Percentiles rank a stretch among this genome's conserved stretches.
phyloP scores from a whole-genome alignment of 2,888 invertebrate species.

The Drosophila picticornis region DNA sequence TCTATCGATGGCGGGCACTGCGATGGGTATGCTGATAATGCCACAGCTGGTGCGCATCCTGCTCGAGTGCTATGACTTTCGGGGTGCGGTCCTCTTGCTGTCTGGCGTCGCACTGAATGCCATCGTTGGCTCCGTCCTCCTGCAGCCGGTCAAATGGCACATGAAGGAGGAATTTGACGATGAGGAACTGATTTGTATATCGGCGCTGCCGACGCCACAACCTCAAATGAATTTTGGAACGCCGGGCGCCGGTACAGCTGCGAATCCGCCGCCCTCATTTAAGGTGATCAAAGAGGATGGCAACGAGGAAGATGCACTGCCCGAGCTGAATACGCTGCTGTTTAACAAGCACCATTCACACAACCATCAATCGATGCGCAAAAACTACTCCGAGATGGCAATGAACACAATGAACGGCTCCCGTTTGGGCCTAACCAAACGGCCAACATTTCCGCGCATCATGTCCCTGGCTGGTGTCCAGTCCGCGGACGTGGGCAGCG shows the following conservation, averaged over 20 bases:
- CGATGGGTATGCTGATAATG: constrained; percentile 92
- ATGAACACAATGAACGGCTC: constrained; percentile 84
- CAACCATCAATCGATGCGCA: constrained; percentile 80
- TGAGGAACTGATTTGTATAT: constrained; percentile 83
- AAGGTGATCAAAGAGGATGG: constrained; percentile 89
- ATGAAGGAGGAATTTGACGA: constrained; percentile 86
- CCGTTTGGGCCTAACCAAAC: constrained; percentile 82
- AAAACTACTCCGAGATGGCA: constrained; percentile 85
- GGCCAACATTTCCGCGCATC: constrained; percentile 85
- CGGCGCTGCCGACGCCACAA: constrained; percentile 70
- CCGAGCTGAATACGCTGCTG: constrained; percentile 84
- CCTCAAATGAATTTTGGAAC: constrained; percentile 46
- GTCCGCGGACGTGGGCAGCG: constrained; percentile 70
- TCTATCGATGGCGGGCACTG: constrained; percentile 92
- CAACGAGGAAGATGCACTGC: constrained; percentile 86
- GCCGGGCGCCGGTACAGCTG: constrained; percentile 29
- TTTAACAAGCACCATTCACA: constrained; percentile 80
- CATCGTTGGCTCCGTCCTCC: constrained; percentile 88
- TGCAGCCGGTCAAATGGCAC: constrained; percentile 91
- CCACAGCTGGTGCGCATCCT: constrained; percentile 90
- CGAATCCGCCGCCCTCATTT: constrained; percentile 86
- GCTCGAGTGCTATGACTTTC: constrained; percentile 88
- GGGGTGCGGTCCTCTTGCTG: constrained; percentile 89
- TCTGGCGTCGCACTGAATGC: constrained; percentile 90
- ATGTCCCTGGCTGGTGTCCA: constrained; percentile 84